phyloP scores from a whole-genome alignment of 1,140 invertebrate genomes.

The Arion vulgaris region DNA sequence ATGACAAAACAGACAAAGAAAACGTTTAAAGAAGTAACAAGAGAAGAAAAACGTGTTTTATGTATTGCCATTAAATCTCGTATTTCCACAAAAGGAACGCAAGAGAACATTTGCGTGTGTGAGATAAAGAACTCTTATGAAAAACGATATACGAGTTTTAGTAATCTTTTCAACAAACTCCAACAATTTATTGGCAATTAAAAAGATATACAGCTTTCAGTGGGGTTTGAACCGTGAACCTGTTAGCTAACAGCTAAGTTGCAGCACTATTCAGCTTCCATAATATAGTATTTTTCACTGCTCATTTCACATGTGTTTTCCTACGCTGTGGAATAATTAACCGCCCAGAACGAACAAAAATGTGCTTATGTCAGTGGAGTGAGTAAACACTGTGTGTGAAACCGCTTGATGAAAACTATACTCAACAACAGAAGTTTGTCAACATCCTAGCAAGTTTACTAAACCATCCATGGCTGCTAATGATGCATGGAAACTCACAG shows the following conservation, averaged over 20 bases:
- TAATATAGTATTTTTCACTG: background rate
- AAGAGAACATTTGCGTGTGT: background rate
- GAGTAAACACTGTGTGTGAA: background rate
- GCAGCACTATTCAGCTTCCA: background rate
- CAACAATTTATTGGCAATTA: background rate
- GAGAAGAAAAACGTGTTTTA: no score
- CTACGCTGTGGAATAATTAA: background rate
- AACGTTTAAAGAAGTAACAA: no score
- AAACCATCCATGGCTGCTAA: background rate
- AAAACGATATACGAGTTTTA: background rate
- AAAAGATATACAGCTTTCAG: background rate
- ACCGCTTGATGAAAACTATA: background rate
- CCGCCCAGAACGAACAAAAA: background rate
- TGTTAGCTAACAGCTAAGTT: background rate
- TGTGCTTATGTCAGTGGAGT: background rate
- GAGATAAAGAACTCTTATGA: background rate
- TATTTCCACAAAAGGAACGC: background rate
- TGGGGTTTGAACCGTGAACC: conserved; percentile 5
- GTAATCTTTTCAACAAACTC: conserved; percentile 5
- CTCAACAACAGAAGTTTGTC: conserved; percentile 9
- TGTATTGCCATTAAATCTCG: background rate
- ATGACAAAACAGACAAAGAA: no score
- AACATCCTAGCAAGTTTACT: background rate
- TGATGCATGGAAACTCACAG: background rate
- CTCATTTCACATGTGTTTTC: background rate